phyloP scores from a whole-genome alignment of 1,140 invertebrate species.

The Phocides pigmalion region DNA sequence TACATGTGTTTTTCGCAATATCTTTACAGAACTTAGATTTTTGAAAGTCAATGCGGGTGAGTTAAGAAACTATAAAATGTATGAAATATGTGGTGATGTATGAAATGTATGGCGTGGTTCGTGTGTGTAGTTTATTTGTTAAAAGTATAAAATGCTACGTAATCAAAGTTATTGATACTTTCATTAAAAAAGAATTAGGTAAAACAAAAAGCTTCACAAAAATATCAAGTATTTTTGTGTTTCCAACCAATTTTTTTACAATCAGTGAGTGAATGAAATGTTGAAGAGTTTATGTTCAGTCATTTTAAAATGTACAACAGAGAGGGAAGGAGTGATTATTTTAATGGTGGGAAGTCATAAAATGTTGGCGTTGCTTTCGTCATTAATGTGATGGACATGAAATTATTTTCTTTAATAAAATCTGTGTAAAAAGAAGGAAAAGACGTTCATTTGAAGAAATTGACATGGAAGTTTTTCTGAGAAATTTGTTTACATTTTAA shows the following conservation, averaged over 20 bases:
- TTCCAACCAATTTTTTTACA: constrained; percentile 32
- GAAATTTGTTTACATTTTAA: background rate
- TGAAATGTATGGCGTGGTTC: no score
- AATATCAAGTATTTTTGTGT: constrained; percentile 28
- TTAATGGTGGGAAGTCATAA: constrained; percentile 74
- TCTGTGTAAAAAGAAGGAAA: constrained; percentile 46
- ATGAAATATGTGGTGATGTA: no score
- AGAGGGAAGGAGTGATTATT: constrained; percentile 70
- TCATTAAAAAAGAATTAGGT: no score
- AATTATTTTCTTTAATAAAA: constrained; percentile 65
- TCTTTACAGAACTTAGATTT: no score
- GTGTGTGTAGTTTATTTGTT: no score
- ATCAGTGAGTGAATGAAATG: constrained; percentile 29
- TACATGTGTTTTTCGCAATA: no score
- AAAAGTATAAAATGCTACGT: no score
- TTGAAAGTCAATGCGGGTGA: no score
- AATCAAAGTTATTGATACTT: no score
- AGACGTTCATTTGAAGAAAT: constrained; percentile 2
- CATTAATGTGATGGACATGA: constrained; percentile 70
- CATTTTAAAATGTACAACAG: constrained; percentile 60
- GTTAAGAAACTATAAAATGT: no score
- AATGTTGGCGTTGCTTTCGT: constrained; percentile 62
- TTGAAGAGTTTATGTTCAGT: constrained; percentile 48
- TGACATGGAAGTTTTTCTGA: background rate
- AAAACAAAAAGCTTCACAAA: no score